Conservation (phyloP, 2,113 vertebrate species). For the Cygnus buccinator region DNA sequence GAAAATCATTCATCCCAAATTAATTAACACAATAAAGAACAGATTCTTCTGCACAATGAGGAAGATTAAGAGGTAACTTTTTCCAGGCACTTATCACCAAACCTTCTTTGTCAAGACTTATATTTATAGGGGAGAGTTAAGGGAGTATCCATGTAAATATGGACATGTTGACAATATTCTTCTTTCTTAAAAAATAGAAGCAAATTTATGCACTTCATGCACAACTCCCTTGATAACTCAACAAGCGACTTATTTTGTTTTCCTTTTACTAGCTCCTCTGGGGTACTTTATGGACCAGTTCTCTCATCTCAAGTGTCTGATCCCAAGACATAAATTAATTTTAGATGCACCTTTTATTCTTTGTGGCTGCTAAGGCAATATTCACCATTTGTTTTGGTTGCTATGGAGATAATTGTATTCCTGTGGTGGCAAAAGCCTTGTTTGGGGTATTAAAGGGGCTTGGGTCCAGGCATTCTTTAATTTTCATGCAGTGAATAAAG, state of each 20-base stretch:
- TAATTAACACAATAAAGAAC: slow-evolving; percentile 39
- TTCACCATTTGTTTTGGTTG: slow-evolving; percentile 79
- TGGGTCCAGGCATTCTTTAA: slow-evolving; percentile 67
- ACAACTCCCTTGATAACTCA: slow-evolving; percentile 43
- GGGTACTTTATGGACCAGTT: slow-evolving; percentile 73
- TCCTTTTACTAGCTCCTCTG: slow-evolving; percentile 70
- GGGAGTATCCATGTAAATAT: slow-evolving; percentile 48
- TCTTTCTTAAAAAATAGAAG: slow-evolving; percentile 35
- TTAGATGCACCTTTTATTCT: slow-evolving; percentile 77
- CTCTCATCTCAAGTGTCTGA: slow-evolving; percentile 74
- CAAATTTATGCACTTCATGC: slow-evolving; percentile 49
- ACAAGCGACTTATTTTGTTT: slow-evolving; percentile 66
- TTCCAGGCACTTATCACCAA: slow-evolving; percentile 48
- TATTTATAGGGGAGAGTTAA: slow-evolving; percentile 48
- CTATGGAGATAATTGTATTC: slow-evolving; percentile 79
- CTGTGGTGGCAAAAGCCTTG: slow-evolving; percentile 62
- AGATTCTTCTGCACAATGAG: not conserved
- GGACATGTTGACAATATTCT: not conserved
- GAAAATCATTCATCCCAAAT: slow-evolving; percentile 28
- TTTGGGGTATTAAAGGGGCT: slow-evolving; percentile 69
- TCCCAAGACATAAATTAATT: slow-evolving; percentile 79
- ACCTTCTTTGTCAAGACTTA: slow-evolving; percentile 33
- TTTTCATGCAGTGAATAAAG: slow-evolving; percentile 71
- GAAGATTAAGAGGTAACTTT: slow-evolving; percentile 25
- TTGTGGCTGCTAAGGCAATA: slow-evolving; percentile 71